These are phyloP conservation scores for Clamator glandarius DNA, from an alignment of 2,797 vertebrate species.

Conservation along the genomic window DNA sequence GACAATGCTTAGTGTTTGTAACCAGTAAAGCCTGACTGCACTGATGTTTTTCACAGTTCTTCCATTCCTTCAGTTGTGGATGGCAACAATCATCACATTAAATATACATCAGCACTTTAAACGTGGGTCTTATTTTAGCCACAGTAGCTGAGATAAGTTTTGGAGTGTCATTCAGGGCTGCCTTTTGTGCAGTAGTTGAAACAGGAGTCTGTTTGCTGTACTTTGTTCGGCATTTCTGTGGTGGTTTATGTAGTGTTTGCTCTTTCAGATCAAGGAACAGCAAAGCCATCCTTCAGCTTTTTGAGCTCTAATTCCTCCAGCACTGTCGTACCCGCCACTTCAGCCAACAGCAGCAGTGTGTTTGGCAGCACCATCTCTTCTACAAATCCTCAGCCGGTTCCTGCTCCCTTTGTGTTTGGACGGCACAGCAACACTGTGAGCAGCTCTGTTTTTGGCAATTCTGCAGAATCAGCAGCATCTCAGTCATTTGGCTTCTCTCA, in stretches of 20 bases:
- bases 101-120: too few relatives aligned
- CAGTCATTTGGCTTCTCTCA: constrained; percentile 88
- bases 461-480: constrained; percentile 78
- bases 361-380: constrained; percentile 82
- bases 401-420: constrained; percentile 87
- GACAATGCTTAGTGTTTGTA: not conserved
- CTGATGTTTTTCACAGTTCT: not conserved
- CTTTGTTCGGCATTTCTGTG: not conserved
- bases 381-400: constrained; percentile 69
- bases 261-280: constrained; percentile 83
- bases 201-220: not conserved
- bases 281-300: constrained; percentile 87
- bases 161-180: not conserved
- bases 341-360: constrained; percentile 77
- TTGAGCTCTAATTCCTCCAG: constrained; percentile 76
- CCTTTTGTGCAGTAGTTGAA: not conserved
- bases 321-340: constrained; percentile 70
- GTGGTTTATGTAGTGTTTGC: not conserved
- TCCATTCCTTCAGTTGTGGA: not conserved
- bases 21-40: not conserved
- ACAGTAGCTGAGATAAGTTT: not conserved
- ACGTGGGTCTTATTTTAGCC: rapidly evolving
- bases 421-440: constrained; percentile 81
- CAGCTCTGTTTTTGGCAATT: constrained; percentile 77
- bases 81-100: not conserved